Conservation (phyloP, 2,888 invertebrate species). For the Andrena chrysosceles region DNA sequence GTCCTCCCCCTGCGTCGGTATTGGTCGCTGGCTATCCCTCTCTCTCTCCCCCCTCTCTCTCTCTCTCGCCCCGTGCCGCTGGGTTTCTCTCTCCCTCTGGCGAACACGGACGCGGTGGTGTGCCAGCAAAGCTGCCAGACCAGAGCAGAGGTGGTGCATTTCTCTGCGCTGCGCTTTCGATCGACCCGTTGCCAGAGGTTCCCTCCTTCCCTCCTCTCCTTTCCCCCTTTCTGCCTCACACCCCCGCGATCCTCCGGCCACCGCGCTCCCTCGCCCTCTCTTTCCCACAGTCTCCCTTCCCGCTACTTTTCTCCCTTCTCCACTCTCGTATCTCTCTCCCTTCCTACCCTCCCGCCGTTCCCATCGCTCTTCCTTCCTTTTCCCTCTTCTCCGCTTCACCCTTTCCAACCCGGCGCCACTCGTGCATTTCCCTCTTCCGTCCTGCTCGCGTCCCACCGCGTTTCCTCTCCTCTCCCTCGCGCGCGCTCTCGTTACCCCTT, state of each 20-base stretch:
- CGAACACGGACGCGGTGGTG: conserved; percentile 68
- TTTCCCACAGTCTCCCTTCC: conserved; percentile 36
- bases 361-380: conserved; percentile 33
- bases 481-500: conserved; percentile 55
- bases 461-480: conserved; percentile 37
- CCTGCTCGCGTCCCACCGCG: conserved; percentile 17
- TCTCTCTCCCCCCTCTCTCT: conserved; percentile 44
- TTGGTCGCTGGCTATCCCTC: conserved; percentile 74
- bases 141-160: conserved; percentile 82
- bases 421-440: conserved; percentile 68
- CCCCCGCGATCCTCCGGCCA: background rate
- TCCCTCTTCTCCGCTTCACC: conserved; percentile 32
- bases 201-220: conserved; percentile 57
- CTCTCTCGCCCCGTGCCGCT: conserved; percentile 44
- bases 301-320: conserved; percentile 21
- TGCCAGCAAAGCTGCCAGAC: conserved; percentile 78
- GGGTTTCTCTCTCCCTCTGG: conserved; percentile 43
- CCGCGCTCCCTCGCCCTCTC: conserved; percentile 26
- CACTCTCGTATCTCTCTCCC: conserved; percentile 40
- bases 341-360: conserved; percentile 36
- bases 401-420: conserved; percentile 30
- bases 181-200: conserved; percentile 82
- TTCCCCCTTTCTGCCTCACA: conserved; percentile 26
- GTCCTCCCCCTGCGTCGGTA: conserved; percentile 78
- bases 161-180: conserved; percentile 84